Evolutionary conservation across 53 echinoderm and acorn worm species (phyloP), one percentile per base, ranked within the genome.

Genomic region (Temnopleurus reevesii): DNA sequence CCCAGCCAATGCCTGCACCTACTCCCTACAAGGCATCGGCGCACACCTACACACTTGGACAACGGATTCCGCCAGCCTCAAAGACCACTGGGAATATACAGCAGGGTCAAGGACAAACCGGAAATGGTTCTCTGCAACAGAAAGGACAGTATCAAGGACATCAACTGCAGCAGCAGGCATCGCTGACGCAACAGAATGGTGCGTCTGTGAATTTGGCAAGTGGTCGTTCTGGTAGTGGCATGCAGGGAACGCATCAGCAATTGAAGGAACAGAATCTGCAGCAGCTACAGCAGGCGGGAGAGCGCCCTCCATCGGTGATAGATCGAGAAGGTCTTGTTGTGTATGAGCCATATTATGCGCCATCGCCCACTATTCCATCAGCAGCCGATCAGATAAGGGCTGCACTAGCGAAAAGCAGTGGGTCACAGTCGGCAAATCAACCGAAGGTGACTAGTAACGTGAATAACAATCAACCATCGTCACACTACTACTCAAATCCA

Each of bases 371-470:
- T 58, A 24, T 59, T 45, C 59, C 60, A 24, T 85, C 85, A 3
- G 85, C 26, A 7, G 35, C 85, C 4, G 85, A 85, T 56, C 85
- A 85, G 44, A 60, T 85, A 43, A 58, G 85, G 26, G 85, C 85
- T 12, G 85, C 85, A 38, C 46, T 27, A 4, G 24, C 9, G 28
- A 59, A 57, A 36, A 85, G 28, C 41, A 38, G 21, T 23, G 85
- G 12, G 30, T 26, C 5, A 27, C 57, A 35, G 35, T 28, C 47
- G 26, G 30, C 38, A 4, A 27, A 35, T 9, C 17, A 27, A 21
- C 26, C 29, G 27, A 26, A 55, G 17, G 15, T 6, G 19, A 38
- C 19, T 41, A 31, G 30, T 60, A 23, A 28, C 30, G 0, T 4
- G 12, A 60, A 13, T 23, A 4, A 29, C 15, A 30, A 8, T 35